phyloP scores from a whole-genome alignment of 2,797 vertebrate species.

The Microchirus variegatus region DNA sequence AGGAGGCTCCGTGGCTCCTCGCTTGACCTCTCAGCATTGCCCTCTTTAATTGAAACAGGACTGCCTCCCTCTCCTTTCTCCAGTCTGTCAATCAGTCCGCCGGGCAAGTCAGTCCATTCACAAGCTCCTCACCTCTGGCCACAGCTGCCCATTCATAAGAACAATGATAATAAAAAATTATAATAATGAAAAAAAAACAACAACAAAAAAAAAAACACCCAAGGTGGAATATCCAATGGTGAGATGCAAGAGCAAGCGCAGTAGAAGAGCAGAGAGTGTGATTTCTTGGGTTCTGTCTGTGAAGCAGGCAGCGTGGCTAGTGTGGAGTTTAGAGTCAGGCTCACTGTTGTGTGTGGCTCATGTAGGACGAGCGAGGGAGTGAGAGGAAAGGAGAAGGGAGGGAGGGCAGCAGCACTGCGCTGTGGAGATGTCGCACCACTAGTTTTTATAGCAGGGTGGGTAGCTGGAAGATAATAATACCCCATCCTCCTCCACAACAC shows the following conservation, averaged over 20 bases:
- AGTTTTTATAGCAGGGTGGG: slow-evolving; percentile 89
- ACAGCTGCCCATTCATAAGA: slow-evolving; percentile 79
- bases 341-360: slow-evolving; percentile 72
- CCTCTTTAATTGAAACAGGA: slow-evolving; percentile 64
- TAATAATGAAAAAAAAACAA: slow-evolving; percentile 21
- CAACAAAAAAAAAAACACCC: slow-evolving; percentile 29
- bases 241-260: slow-evolving; percentile 43
- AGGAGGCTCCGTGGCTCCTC: slow-evolving; percentile 69
- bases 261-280: slow-evolving; percentile 56
- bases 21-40: slow-evolving; percentile 80
- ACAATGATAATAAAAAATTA: slow-evolving; percentile 35
- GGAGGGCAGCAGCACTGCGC: slow-evolving; percentile 81
- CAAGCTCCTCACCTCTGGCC: slow-evolving; percentile 61
- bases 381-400: slow-evolving; percentile 78
- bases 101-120: slow-evolving; percentile 72
- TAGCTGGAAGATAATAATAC: slow-evolving; percentile 90
- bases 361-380: slow-evolving; percentile 76
- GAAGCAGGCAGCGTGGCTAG: slow-evolving; percentile 66
- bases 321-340: slow-evolving; percentile 73
- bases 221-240: slow-evolving; percentile 67
- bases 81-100: background rate
- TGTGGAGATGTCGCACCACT: slow-evolving; percentile 87
- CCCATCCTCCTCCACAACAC: slow-evolving; percentile 89
- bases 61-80: slow-evolving; percentile 44
- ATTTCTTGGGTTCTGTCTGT: slow-evolving; percentile 69